These are phyloP conservation scores for Columbina picui DNA, from an alignment of 2,113 vertebrate species.

Conservation along the genomic window DNA sequence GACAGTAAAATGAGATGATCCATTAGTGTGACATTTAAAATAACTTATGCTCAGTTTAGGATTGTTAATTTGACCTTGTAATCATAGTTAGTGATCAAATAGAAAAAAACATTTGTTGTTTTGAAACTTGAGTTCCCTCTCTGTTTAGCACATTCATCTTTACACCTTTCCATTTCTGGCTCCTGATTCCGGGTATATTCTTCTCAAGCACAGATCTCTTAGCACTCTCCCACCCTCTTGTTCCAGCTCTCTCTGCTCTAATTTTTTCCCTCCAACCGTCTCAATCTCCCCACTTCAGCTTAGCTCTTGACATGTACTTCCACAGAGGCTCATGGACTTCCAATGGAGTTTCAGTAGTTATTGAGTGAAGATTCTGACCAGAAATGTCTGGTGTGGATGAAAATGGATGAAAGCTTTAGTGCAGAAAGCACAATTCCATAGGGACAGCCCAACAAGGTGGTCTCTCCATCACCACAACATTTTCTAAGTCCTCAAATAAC, in stretches of 20 bases:
- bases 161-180: background rate
- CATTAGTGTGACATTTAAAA: background rate
- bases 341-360: background rate
- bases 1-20: background rate
- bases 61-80: background rate
- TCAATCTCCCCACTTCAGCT: background rate
- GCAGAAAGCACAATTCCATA: background rate
- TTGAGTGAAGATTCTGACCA: background rate
- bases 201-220: background rate
- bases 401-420: background rate
- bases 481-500: background rate
- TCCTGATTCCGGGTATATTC: background rate
- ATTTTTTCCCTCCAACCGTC: background rate
- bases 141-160: background rate
- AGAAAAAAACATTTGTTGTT: background rate
- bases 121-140: background rate
- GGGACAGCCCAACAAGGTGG: background rate
- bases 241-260: background rate
- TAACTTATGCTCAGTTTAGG: background rate
- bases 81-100: background rate
- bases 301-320: background rate
- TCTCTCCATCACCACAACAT: background rate
- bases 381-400: background rate
- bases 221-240: background rate
- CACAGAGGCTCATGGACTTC: accelerated